Evolutionary conservation across 2,797 vertebrate genomes (phyloP), one percentile per base, ranked within the genome.

Genomic region (Lagodon rhomboides): DNA sequence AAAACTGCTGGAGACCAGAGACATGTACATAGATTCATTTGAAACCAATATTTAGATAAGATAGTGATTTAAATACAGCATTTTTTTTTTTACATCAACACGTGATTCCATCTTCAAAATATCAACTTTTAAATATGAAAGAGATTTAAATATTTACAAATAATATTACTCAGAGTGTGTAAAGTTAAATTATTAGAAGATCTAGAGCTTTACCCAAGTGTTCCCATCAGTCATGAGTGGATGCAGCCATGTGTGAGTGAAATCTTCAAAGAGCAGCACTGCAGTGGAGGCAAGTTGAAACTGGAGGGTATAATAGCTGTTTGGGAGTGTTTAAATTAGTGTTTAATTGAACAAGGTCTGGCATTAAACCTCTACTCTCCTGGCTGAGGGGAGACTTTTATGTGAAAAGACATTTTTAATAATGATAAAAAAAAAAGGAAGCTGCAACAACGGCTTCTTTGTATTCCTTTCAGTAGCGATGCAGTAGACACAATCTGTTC

Each of bases 121-220:
- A 27, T 73, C 62, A 77, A 22, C 62, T 87, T 87, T 93, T 93
- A 93, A 93, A 93, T 93, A 92, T 76, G 80, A 76, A 79, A 63
- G 7, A 46, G 16, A 13, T 76, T 80, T 71, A 65, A 85, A 83
- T 93, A 94, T 92, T 66, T 93, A 93, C 90, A 92, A 87, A 87
- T 85, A 89, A 87, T 80, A 84, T 87, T 88, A 88, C 60, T 69
- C 43, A 30, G 38, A 76, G 27, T 12, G 55, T 70, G 80, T 77
- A 44, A 77, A 83, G 85, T 85, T 90, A 91, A 90, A 91, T 91
- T 81, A 91, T 44, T 18, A 65, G 50, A 58, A 75, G 70, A 69
- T 5, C n/a, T 20, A 51, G 65, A 70, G 22, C n/a, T 73, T 68
- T 27, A 53, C 22, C 58, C 47, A 55, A 81, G 73, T 68, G 47